Evolutionary conservation across 2,797 vertebrate genomes (phyloP).

Genomic region (Eulemur mongoz): DNA sequence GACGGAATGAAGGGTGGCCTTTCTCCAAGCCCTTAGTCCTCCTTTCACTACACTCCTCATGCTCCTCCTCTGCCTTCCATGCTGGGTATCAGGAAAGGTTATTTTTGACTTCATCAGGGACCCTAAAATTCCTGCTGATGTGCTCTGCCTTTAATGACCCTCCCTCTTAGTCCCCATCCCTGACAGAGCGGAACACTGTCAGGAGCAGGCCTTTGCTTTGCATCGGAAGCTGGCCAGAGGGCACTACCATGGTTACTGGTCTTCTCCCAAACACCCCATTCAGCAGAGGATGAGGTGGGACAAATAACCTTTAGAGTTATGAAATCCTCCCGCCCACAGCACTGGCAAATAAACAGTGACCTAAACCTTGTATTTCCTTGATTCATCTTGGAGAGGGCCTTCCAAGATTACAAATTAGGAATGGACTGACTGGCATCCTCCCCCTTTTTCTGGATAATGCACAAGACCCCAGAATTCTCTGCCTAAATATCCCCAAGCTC

Average conservation of each 20-base stretch:
- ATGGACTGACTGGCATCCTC: no score
- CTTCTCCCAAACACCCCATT: neutral
- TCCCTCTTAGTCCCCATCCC: neutral
- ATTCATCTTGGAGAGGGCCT: neutral
- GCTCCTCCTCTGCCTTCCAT: neutral
- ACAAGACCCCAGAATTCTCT: neutral
- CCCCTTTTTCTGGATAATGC: neutral
- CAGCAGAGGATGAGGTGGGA: neutral
- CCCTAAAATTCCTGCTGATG: neutral
- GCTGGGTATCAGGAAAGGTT: neutral
- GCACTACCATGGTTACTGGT: neutral
- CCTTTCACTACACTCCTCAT: neutral
- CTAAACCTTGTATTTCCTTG: neutral
- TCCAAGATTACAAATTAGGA: neutral
- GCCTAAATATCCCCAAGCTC: neutral
- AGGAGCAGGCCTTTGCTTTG: neutral
- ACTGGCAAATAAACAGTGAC: neutral
- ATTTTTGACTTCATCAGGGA: neutral
- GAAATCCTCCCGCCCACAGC: neutral
- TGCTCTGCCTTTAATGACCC: neutral
- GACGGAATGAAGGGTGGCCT: fast-evolving
- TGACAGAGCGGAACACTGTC: neutral
- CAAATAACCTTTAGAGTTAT: neutral
- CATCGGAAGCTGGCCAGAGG: neutral
- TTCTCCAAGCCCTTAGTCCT: neutral